A percentile compares a stretch with the other conserved stretches of the same genome.
phyloP scores from a whole-genome alignment of 2,113 vertebrate species.

The Podocnemis expansa region DNA sequence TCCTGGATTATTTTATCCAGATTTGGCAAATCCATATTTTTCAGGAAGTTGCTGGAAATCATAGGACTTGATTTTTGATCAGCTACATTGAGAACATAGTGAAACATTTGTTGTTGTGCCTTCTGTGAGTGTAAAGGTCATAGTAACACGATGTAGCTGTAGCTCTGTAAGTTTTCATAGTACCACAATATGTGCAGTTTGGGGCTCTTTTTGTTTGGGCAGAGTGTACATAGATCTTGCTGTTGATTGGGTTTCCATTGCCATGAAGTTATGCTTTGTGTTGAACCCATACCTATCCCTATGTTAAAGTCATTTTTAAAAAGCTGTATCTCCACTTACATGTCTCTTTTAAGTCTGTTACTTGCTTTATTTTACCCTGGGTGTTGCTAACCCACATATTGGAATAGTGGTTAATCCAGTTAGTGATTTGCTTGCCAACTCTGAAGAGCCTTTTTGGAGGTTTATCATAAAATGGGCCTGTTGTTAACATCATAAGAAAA shows the following conservation, averaged over 20 bases:
- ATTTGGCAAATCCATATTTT: neutral
- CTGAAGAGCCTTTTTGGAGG: neutral
- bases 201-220: neutral
- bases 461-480: accelerated
- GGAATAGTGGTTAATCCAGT: neutral
- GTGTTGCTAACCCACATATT: neutral
- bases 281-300: neutral
- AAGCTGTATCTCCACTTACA: neutral
- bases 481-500: neutral
- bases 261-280: neutral
- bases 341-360: neutral
- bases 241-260: neutral
- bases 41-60: neutral
- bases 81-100: neutral
- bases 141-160: accelerated
- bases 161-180: neutral
- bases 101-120: neutral
- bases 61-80: neutral
- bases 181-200: accelerated
- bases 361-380: accelerated
- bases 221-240: neutral
- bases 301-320: neutral
- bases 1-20: too few relatives aligned
- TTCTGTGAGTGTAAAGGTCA: neutral
- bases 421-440: neutral